These are phyloP conservation scores for Helogale parvula DNA, from an alignment of 2,113 vertebrate genomes.

Conservation along the genomic window DNA sequence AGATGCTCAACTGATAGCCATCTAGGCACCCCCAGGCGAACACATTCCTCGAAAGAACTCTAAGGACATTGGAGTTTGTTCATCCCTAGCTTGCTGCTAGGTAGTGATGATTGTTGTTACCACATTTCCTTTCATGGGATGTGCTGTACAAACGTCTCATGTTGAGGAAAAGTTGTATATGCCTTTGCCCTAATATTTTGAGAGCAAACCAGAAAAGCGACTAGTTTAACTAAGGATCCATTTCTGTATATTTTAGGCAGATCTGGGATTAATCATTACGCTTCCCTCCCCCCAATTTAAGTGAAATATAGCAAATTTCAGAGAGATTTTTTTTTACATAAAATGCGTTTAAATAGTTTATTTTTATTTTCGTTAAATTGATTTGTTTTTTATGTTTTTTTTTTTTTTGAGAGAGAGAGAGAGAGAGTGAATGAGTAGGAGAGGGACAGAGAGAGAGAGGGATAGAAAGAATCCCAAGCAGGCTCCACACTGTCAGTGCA, in stretches of 20 bases:
- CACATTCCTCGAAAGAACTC: background rate
- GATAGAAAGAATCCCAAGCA: too few species aligned
- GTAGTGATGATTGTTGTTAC: background rate
- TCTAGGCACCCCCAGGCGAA: background rate
- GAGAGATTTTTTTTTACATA: background rate
- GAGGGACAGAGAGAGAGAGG: too few species aligned
- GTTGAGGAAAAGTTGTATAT: background rate
- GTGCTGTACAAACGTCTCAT: background rate
- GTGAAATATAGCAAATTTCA: background rate
- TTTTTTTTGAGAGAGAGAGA: too few species aligned
- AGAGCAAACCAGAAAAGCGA: background rate
- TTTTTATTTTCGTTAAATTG: conserved; percentile 44
- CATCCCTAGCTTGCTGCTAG: background rate
- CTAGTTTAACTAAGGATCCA: background rate
- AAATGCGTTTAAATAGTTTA: background rate
- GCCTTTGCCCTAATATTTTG: background rate
- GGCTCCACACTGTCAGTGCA: too few species aligned
- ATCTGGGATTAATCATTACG: background rate
- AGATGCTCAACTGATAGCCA: too few species aligned
- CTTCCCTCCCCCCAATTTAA: background rate
- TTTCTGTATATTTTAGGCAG: background rate
- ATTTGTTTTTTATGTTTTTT: too few species aligned
- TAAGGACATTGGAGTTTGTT: background rate
- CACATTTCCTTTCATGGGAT: background rate
- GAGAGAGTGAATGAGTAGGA: too few species aligned